Evolutionary conservation across 2,888 invertebrate genomes (phyloP).

Genomic region (Plebejus argus): DNA sequence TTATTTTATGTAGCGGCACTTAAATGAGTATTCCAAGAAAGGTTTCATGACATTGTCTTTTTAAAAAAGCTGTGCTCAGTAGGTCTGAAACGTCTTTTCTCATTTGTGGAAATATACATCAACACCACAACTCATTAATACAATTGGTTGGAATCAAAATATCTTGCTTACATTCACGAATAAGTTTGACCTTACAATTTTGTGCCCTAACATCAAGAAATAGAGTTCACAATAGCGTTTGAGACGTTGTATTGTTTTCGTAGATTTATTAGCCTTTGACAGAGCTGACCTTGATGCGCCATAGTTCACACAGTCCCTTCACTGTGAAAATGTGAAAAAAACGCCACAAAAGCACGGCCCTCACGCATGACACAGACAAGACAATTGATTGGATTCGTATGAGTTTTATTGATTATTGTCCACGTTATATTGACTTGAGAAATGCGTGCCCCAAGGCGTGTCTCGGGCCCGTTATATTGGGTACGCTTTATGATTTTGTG

Average conservation of each 20-base stretch:
- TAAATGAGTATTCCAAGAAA: background rate
- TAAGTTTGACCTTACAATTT: slow-evolving; percentile 36
- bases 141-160: slow-evolving; percentile 31
- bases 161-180: slow-evolving; percentile 31
- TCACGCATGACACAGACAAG: slow-evolving; percentile 66
- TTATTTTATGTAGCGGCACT: background rate
- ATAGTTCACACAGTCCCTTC: slow-evolving; percentile 78
- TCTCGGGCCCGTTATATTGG: slow-evolving; percentile 47
- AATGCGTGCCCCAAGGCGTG: slow-evolving; percentile 62
- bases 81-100: background rate
- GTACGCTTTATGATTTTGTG: slow-evolving; percentile 17
- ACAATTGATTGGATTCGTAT: slow-evolving; percentile 75
- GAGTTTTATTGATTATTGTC: slow-evolving; percentile 77
- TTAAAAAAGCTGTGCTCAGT: background rate
- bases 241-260: slow-evolving; percentile 39
- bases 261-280: slow-evolving; percentile 62
- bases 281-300: slow-evolving; percentile 69
- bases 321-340: slow-evolving; percentile 77
- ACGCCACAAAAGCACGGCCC: slow-evolving; percentile 71
- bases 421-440: slow-evolving; percentile 65
- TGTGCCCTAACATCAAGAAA: slow-evolving; percentile 39
- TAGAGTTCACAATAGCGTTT: slow-evolving; percentile 37
- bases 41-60: background rate
- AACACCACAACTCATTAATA: slow-evolving; percentile 20
- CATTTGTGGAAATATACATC: slow-evolving; percentile 18